These are phyloP conservation scores for Bombus terrestris DNA, from an alignment of 1,140 invertebrate genomes.

Conservation along the genomic window DNA sequence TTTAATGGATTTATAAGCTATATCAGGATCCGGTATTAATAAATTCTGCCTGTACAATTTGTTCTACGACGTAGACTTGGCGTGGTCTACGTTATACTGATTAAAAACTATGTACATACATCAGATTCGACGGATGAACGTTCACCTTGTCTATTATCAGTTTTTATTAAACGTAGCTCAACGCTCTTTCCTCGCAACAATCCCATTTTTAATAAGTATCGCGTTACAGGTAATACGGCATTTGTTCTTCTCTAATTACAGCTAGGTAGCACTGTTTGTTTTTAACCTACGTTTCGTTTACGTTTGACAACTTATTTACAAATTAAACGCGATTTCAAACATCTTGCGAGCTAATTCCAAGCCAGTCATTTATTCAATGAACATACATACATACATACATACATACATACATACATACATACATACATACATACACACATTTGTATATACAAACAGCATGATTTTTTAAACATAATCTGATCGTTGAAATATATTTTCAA, in stretches of 20 bases:
- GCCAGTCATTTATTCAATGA: neutral
- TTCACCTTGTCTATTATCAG: neutral
- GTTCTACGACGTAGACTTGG: too few species aligned
- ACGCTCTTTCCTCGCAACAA: constrained; percentile 49
- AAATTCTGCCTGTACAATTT: neutral
- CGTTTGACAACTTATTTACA: constrained; percentile 60
- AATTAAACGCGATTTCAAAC: constrained; percentile 24
- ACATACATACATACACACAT: neutral
- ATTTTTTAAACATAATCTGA: neutral
- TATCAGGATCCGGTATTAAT: too few species aligned
- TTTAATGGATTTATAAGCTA: too few species aligned
- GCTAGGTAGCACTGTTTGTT: constrained; percentile 57
- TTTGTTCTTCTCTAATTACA: constrained; percentile 56
- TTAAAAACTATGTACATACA: neutral
- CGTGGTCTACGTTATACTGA: neutral
- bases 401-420: neutral
- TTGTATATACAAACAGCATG: neutral
- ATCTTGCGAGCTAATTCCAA: neutral
- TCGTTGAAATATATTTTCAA: neutral
- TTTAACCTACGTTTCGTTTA: constrained; percentile 45
- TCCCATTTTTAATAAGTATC: constrained; percentile 56
- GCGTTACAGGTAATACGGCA: constrained; percentile 55
- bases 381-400: neutral
- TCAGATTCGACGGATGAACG: neutral
- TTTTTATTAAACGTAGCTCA: constrained; percentile 26